phyloP scores from a whole-genome alignment of 2,797 vertebrate species.

The Astyanax mexicanus region DNA sequence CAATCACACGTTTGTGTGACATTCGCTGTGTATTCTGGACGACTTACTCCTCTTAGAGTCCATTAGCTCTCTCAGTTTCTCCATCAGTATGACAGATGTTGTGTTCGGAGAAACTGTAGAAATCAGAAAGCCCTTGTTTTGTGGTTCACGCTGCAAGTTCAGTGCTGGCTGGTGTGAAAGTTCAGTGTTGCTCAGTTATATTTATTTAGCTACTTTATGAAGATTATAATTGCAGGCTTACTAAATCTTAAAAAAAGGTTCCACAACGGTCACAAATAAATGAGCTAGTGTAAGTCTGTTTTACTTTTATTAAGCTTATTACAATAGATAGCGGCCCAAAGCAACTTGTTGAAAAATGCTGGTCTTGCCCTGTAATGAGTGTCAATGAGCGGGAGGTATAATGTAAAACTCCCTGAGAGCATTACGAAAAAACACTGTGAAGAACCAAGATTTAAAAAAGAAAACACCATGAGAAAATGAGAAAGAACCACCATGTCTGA shows the following conservation, averaged over 20 bases:
- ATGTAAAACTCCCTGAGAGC: too few species aligned
- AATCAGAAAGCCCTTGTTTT: constrained; percentile 38
- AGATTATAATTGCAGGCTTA: background rate
- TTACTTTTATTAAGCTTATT: background rate
- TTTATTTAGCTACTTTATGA: constrained; percentile 1
- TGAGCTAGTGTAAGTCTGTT: background rate
- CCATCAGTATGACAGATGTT: constrained; percentile 49
- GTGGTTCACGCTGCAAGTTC: constrained; percentile 37
- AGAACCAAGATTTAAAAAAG: background rate
- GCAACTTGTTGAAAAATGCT: background rate
- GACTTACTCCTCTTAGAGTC: constrained; percentile 40
- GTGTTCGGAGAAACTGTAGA: constrained; percentile 49
- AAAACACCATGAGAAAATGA: too few species aligned
- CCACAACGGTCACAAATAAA: background rate
- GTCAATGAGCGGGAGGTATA: too few species aligned
- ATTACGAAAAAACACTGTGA: background rate
- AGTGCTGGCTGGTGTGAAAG: constrained; percentile 32
- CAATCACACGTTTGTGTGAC: constrained; percentile 50
- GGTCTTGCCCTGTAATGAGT: too few species aligned
- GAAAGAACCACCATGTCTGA: too few species aligned
- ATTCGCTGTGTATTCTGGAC: constrained; percentile 51
- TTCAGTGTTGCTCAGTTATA: background rate
- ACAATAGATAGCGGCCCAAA: background rate
- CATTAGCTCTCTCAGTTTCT: constrained; percentile 46
- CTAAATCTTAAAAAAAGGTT: background rate